Base-by-base conservation (phyloP, 2,888 invertebrate species). In the Dyspetes luteomarginatus region DNA sequence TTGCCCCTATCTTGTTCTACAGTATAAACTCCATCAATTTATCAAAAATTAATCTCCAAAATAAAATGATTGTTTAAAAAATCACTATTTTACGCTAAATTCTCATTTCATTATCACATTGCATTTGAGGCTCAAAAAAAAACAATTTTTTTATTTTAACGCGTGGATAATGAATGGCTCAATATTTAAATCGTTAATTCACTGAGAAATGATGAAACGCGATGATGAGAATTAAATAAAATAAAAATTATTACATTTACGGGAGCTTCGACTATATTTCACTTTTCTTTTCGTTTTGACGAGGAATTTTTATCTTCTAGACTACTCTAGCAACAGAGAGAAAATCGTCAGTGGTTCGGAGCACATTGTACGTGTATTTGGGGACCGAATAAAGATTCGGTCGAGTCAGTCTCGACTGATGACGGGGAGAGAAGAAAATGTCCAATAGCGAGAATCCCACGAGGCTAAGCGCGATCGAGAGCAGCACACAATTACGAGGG, bases 381-480 rank as follows among this genome's bases (percentile, higher is more conserved):
- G 55, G 19, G 55, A 52, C 64, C 73, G 26, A 41, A 41, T 43
- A 41, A 64, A 64, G 62, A 72, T 62, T 52, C 73, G 62, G 64
- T 52, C 73, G 64, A 73, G 52, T 72, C 62, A 52, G 69, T 69
- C 69, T 55, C 69, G 72, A 67, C 68, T 12, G 62, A 52, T 43
- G 62, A 52, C 43, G 12, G 26, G 30, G 28, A 60, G n/a, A 7
- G 28, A 19, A 60, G 19, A 76, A 85, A 86, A 85, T 85, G 85
- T 86, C 85, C 82, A 86, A 87, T 88, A 84, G 85, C 87, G 86
- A 87, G 87, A 88, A 88, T 87, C 87, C 83, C 84, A 83, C 81
- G 79, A 83, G 83, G 84, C 79, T 71, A 69, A 56, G n/a, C n/a
- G 60, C 60, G 64, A 43, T 56, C 78, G 78, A 79, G 74, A 73